Percentiles rank a stretch among this genome's conserved stretches.
Evolutionary conservation across 2,888 invertebrate genomes (phyloP).

Genomic region (Mimas tiliae): DNA sequence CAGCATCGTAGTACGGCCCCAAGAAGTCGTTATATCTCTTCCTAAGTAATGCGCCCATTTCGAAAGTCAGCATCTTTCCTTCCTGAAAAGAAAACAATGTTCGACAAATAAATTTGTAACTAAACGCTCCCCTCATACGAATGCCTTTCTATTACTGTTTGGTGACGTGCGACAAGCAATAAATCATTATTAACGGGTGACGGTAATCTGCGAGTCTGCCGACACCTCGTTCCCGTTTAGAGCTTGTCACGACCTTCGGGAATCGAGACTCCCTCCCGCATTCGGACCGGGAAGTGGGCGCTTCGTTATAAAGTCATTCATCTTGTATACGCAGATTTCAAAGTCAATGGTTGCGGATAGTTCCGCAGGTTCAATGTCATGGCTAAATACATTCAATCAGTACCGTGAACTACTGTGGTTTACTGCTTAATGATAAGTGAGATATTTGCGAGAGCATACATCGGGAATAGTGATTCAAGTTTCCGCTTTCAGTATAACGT

Average conservation of each 20-base stretch:
- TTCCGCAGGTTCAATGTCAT: conserved; percentile 55
- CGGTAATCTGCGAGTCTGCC: conserved; percentile 62
- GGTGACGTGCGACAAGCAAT: conserved; percentile 60
- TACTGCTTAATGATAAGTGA: conserved; percentile 3
- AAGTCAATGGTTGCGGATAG: conserved; percentile 46
- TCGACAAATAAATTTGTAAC: conserved; percentile 25
- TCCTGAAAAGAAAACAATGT: conserved; percentile 65
- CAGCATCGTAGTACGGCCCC: conserved; percentile 72
- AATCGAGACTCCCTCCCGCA: conserved; percentile 59
- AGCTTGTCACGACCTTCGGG: conserved; percentile 66
- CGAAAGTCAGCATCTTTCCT: conserved; percentile 83
- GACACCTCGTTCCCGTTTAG: conserved; percentile 72
- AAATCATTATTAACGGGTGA: conserved; percentile 77
- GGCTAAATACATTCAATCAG: conserved; percentile 23
- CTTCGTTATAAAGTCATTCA: conserved; percentile 67
- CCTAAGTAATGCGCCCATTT: conserved; percentile 84
- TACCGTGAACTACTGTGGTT: background rate
- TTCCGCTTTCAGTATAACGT: background rate
- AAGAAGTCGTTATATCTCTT: conserved; percentile 80
- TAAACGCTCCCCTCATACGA: conserved; percentile 33
- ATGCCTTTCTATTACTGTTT: conserved; percentile 47
- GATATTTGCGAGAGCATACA: background rate
- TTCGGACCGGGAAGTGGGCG: conserved; percentile 64
- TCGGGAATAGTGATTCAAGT: background rate
- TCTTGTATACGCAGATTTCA: conserved; percentile 51